A percentile compares a stretch with the other conserved stretches of the same genome.
Conservation (phyloP, 2,888 invertebrate genomes). For the Leptura quadrifasciata region DNA sequence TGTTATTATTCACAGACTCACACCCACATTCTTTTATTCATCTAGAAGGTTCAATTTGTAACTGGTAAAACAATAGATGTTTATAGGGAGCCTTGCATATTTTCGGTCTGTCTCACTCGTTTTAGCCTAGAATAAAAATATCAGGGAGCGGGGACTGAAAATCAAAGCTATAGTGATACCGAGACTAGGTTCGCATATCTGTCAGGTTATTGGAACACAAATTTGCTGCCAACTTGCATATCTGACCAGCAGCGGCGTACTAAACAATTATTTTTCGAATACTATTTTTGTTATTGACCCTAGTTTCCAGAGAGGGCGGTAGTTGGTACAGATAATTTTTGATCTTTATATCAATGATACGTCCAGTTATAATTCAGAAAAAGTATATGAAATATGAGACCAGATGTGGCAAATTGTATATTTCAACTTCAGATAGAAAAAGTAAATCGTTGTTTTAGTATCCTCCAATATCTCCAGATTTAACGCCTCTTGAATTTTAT, state of each 20-base stretch:
- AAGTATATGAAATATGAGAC: too few species aligned
- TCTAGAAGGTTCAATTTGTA: slow-evolving; percentile 15
- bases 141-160: slow-evolving; percentile 44
- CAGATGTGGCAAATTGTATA: too few species aligned
- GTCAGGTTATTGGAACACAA: slow-evolving; percentile 67
- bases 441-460: too few species aligned
- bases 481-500: too few species aligned
- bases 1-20: not conserved
- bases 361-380: too few species aligned
- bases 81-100: slow-evolving; percentile 30
- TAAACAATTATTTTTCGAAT: not conserved
- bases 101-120: slow-evolving; percentile 39
- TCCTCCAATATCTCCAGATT: too few species aligned
- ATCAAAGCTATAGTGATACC: slow-evolving; percentile 37
- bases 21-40: not conserved
- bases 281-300: too few species aligned
- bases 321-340: too few species aligned
- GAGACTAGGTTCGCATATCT: slow-evolving; percentile 59
- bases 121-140: slow-evolving; percentile 49
- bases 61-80: not conserved
- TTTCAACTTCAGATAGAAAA: too few species aligned
- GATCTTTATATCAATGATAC: too few species aligned
- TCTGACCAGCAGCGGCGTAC: slow-evolving; percentile 53
- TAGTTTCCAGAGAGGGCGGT: too few species aligned
- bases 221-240: slow-evolving; percentile 63